phyloP scores from a whole-genome alignment of 2,888 invertebrate species.

The Blera fallax region DNA sequence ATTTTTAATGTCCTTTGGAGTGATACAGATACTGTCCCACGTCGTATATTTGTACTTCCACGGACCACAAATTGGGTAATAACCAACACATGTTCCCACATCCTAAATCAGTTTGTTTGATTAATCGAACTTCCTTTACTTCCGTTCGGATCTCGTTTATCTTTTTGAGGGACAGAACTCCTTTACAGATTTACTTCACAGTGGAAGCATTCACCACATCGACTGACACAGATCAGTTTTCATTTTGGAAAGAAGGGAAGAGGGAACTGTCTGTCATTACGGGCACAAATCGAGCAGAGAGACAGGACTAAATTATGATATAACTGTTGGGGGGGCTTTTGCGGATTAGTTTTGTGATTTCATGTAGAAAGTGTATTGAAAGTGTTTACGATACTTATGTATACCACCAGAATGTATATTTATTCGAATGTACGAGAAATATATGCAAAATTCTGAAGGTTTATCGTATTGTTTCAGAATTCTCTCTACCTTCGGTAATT shows the following conservation, averaged over 20 bases:
- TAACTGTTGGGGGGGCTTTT: constrained; percentile 18
- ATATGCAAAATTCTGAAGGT: background rate
- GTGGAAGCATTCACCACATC: constrained; percentile 39
- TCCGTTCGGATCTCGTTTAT: constrained; percentile 35
- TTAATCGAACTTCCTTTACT: constrained; percentile 48
- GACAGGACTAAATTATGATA: constrained; percentile 16
- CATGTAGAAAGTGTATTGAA: background rate
- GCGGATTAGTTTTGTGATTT: constrained; percentile 29
- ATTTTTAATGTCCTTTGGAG: background rate
- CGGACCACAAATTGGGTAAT: constrained; percentile 58
- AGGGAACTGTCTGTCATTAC: constrained; percentile 32
- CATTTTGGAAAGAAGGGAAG: constrained; percentile 9
- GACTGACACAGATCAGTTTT: constrained; percentile 41
- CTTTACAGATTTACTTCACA: constrained; percentile 19
- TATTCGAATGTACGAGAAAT: too few relatives aligned
- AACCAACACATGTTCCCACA: constrained; percentile 67
- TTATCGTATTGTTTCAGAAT: background rate
- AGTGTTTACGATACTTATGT: background rate
- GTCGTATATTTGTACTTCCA: too few relatives aligned
- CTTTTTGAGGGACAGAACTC: constrained; percentile 6
- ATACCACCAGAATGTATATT: too few relatives aligned
- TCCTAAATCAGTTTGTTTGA: constrained; percentile 58
- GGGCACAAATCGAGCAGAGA: constrained; percentile 44
- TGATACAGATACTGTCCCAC: background rate
- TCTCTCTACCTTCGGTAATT: background rate